Base-by-base conservation (phyloP, 1,140 invertebrate species). In the Drosophila funebris region DNA sequence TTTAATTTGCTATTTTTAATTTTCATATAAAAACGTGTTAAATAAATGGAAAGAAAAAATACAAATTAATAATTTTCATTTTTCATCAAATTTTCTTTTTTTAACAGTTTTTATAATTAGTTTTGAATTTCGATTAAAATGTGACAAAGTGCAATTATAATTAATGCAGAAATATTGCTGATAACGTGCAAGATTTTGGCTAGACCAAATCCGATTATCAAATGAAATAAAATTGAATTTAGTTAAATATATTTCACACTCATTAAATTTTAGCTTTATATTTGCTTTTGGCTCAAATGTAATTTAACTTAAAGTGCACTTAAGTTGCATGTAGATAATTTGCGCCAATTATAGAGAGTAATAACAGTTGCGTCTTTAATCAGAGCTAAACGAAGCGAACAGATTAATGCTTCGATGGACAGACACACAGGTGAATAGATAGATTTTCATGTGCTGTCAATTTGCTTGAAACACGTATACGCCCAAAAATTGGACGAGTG, bases 281-380 rank as follows among this genome's bases (percentile, higher is more conserved):
- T 11, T 39, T 37, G 33, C n/a, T 20, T 37, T n/a, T 24, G 1
- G 31, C 1, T 9, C 18, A 22, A 54, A 9, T 54, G 31, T 11
- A 22, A 57, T 6, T 27, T 11, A 33, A 44, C 43, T 41, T 52
- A 41, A 60, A 60, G 22, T 27, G 56, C 36, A 27, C n/a, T n/a
- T n/a, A n/a, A n/a, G n/a, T n/a, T n/a, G n/a, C n/a, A n/a, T n/a
- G n/a, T n/a, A 18, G 48, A 52, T 36, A 33, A 36, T 36, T 62
- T 29, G 33, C 6, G 67, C 48, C 56, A 62, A 56, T 69, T 69
- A 69, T 62, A 27, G 41, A 36, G 29, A 18, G 56, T 14, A 68
- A 73, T 56, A 62, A 80, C 69, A 77, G 81, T 71, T 85, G 82
- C 18, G 71, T 58, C 69, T 43, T 78, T 82, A 82, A 85, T 85